Base-by-base conservation (phyloP, 2,797 vertebrate species). In the Heterohyrax brucei region DNA sequence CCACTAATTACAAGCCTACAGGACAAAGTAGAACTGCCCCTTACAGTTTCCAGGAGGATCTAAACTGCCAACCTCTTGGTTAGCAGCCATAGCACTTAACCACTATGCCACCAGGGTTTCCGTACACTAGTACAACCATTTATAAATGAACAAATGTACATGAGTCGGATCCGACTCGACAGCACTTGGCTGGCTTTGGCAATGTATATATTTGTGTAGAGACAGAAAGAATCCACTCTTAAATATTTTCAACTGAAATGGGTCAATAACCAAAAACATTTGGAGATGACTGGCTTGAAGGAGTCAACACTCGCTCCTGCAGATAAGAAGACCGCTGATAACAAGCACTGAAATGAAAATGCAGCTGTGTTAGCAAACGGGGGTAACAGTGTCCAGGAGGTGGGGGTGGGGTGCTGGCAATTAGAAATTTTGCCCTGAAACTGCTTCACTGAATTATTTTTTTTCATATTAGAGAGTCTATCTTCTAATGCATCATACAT, bases 341-440 rank as follows among this genome's bases (percentile, higher is more conserved):
- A 4, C 59, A 46, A 82, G 18, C 18, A 83, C n/a, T 12, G 28
- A 13, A 83, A 30, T 16, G 21, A n/a, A 48, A 48, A 28, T 48
- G 81, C 2, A 5, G 62, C 46, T 13, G 21, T 83, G 39, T 64
- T 28, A 62, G 14, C 33, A 46, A 82, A 62, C 24, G 64, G 46
- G 33, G 22, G 30, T 7, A 7, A 64, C 24, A 46, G 13, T 79
- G 8, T 82, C 33, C 13, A 39, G 10, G 39, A 62, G 14, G 24
- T 30, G 39, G 39, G 5, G 18, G 0, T 6, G 5, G 39, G 14
- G 0, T 7, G 5, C 24, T 26, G 14, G 8, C 24, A 7, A 22
- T 44, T 53, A 59, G 14, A 28, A 82, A 24, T 82, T 62, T 44
- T 44, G 24, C 33, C 56, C 18, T 16, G 24, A 81, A 44, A 82